phyloP scores from a whole-genome alignment of 2,113 vertebrate genomes.

The Tricholaema leucomelas region DNA sequence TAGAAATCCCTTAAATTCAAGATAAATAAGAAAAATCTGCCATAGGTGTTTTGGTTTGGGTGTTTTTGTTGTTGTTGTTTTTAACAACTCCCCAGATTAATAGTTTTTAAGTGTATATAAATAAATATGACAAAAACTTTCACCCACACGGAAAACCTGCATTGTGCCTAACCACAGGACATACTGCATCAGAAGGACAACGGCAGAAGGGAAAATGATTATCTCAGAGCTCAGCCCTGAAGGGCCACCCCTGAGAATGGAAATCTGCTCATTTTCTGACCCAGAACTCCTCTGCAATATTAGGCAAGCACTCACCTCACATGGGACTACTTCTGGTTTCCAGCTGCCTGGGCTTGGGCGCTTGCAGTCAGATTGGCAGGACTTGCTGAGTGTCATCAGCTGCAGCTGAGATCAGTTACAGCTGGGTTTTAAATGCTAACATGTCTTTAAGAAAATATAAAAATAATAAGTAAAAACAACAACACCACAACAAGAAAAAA shows the following conservation, averaged over 20 bases:
- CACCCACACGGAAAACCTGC: neutral
- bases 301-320: neutral
- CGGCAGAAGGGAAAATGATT: neutral
- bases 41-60: no score
- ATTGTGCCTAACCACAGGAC: neutral
- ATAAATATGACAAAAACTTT: neutral
- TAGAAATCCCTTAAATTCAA: neutral
- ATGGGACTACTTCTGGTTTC: neutral
- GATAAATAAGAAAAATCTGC: neutral
- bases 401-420: constrained; percentile 42
- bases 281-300: neutral
- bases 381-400: constrained; percentile 10
- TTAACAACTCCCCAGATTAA: neutral
- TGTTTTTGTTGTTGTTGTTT: no score
- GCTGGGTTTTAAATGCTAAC: neutral
- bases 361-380: neutral
- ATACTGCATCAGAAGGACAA: neutral
- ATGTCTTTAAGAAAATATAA: neutral
- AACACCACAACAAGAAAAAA: neutral
- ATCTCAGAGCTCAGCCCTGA: neutral
- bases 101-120: neutral
- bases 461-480: accelerated
- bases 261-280: neutral
- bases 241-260: neutral
- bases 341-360: neutral